Base-by-base conservation (phyloP, 1,140 invertebrate species). In the Charaxes varanes region DNA sequence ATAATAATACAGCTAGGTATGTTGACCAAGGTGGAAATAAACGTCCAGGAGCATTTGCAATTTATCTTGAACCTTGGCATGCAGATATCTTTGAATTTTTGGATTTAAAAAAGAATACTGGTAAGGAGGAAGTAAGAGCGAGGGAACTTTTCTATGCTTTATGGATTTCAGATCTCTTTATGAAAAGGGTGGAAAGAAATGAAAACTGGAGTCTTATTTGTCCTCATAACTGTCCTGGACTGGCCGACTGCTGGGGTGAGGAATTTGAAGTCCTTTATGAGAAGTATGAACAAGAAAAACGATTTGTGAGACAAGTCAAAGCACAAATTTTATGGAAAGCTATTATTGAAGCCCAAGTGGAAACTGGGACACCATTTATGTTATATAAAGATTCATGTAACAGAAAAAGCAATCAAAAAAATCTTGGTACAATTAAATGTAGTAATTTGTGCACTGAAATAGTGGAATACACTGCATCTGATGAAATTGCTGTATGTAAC, bases 61-160 rank as follows among this genome's bases (percentile, higher is more conserved):
- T 99, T 42, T 99, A 99, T 68, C 66, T 99, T 11, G 98, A 99
- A 78, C 98, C 98, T 2, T 99, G 98, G 98, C 98, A 99, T 86
- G 91, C 96, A 0, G 97, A 99, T 81, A 88, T 99, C 31, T 97
- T 98, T 79, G 95, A 97, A 41, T 99, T 98, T 84, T 79, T 99
- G 24, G 94, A 98, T 69, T 84, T 98, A 17, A 95, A 93, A 53
- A 98, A 97, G 65, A 99, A 99, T 76, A 97, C 93, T 28, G 96
- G 96, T 18, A 94, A 94, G 64, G 97, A 99, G 77, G 96, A 99
- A 81, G 82, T 92, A 15, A 85, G 97, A 38, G 97, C 97, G 0
- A 87, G 97, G 44, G 98, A 99, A 82, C 83, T 99, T n/a, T 99
- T 99, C 74, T 99, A 97, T 76, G 98, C 93, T 7, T 69, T 99